A percentile compares a stretch with the other conserved stretches of the same genome.
Conservation (phyloP, 2,797 vertebrate genomes). For the Amazona finschi region DNA sequence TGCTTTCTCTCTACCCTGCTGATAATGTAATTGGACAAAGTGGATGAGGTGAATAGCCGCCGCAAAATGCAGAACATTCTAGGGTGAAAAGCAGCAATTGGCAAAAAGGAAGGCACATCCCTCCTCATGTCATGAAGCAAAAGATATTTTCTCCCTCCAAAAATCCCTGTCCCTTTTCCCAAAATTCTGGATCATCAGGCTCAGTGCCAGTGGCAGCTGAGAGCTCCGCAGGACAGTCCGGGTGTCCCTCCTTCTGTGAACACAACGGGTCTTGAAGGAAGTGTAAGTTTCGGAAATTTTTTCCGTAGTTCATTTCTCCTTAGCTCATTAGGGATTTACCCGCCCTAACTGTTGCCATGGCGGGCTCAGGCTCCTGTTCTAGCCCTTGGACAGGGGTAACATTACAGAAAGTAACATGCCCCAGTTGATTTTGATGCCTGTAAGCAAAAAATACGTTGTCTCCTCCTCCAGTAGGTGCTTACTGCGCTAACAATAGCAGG, state of each 20-base stretch:
- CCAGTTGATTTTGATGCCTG: not conserved
- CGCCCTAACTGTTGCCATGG: not conserved
- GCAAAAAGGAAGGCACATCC: not conserved
- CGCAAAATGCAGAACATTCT: not conserved
- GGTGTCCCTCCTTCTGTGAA: not conserved
- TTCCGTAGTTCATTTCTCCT: not conserved
- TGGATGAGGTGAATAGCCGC: not conserved
- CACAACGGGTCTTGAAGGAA: not conserved
- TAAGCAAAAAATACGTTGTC: not conserved
- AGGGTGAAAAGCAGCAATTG: not conserved
- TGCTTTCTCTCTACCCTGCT: not conserved
- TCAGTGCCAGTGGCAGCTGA: not conserved
- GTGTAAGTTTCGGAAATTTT: not conserved
- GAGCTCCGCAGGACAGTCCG: not conserved
- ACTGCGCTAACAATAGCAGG: not conserved
- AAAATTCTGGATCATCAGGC: not conserved
- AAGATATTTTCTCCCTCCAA: not conserved
- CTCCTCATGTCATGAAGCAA: not conserved
- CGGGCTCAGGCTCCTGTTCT: not conserved
- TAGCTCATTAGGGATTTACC: not conserved
- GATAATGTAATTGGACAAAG: not conserved
- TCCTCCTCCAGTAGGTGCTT: not conserved
- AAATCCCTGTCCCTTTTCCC: not conserved
- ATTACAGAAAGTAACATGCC: not conserved
- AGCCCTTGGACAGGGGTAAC: not conserved